These are phyloP conservation scores for Idris sp. DNA, from an alignment of 1,140 invertebrate species.

Conservation along the genomic window DNA sequence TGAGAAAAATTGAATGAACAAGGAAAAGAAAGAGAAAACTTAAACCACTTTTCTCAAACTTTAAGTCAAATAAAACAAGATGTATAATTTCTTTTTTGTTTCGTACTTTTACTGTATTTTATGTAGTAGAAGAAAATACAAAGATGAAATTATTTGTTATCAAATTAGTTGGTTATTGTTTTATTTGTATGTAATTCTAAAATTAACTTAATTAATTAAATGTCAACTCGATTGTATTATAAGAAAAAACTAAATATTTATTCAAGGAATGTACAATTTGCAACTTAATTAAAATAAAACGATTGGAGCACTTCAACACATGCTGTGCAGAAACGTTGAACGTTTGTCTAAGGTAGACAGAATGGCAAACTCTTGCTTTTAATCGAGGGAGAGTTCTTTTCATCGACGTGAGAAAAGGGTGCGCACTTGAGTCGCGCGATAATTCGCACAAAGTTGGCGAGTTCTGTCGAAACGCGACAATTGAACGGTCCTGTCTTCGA, in stretches of 20 bases:
- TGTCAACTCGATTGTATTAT: too few relatives aligned
- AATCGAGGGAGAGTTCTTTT: conserved; percentile 34
- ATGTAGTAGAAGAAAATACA: too few relatives aligned
- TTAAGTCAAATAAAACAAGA: too few relatives aligned
- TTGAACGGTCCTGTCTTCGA: conserved; percentile 26
- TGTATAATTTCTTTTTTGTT: too few relatives aligned
- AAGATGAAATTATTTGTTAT: too few relatives aligned
- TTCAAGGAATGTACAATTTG: background rate
- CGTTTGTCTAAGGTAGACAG: conserved; percentile 27
- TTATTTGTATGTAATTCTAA: too few relatives aligned
- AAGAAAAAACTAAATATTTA: background rate
- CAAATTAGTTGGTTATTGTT: too few relatives aligned
- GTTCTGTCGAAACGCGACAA: conserved; percentile 36
- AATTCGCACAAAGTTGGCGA: conserved; percentile 29
- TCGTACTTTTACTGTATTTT: too few relatives aligned
- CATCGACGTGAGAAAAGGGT: conserved; percentile 42
- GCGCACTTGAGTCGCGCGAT: conserved; percentile 44
- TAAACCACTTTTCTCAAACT: too few relatives aligned
- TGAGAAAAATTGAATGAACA: too few relatives aligned
- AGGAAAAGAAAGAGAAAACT: too few relatives aligned
- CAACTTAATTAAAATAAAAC: conserved; percentile 32
- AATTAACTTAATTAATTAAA: too few relatives aligned
- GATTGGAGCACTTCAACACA: conserved; percentile 27
- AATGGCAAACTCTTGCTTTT: conserved; percentile 56
- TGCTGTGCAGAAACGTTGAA: conserved; percentile 23